Base-by-base conservation (phyloP, 2,797 vertebrate genomes). In the Simalia tracyae region DNA sequence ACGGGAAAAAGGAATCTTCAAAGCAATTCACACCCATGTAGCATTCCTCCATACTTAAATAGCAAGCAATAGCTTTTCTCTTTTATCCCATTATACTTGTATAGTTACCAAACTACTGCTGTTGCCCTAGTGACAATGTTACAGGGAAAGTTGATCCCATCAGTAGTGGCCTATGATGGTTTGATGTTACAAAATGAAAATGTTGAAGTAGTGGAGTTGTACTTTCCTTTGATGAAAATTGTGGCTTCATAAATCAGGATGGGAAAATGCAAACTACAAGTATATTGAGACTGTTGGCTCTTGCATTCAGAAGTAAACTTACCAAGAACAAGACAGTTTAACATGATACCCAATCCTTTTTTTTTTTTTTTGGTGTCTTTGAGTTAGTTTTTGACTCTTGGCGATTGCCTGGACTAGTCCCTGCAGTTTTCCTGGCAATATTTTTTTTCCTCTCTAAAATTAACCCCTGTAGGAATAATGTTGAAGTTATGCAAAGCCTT, bases 401-500 rank as follows among this genome's bases (percentile, higher is more conserved):
- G 22, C 9, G 7, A 76, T 15, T 42, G 31, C 72, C 50, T 76
- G 31, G 17, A 42, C 7, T 72, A 19, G 2, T 36, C 15, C 15
- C 6, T 76, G 36, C 19, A 46, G 19, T 81, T 46, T 81, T 42
- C 17, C 42, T 81, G 8, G 72, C 8, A 81, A 81, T 17, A 42
- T 46, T 50, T 56, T 64, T 60, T 36, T 91, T 85, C 24, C 93
- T 88, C 92, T 94, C 87, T 90, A 42, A 90, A 92, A 90, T 93
- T 86, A 89, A 36, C 86, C 88, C 91, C 94, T 95, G 90, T 93
- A 88, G 90, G 63, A 89, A 84, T 94, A 93, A 93, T 95, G 90
- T 89, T 94, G 92, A 95, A 95, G 95, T 95, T 26, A 12, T 54
- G 50, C 91, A 93, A 81, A 94, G 91, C 89, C 93, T 94, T 92